A percentile compares a stretch with the other conserved stretches of the same genome.
These are phyloP conservation scores for Metallyticus violacea DNA, from an alignment of 2,888 invertebrate species.

Conservation along the genomic window DNA sequence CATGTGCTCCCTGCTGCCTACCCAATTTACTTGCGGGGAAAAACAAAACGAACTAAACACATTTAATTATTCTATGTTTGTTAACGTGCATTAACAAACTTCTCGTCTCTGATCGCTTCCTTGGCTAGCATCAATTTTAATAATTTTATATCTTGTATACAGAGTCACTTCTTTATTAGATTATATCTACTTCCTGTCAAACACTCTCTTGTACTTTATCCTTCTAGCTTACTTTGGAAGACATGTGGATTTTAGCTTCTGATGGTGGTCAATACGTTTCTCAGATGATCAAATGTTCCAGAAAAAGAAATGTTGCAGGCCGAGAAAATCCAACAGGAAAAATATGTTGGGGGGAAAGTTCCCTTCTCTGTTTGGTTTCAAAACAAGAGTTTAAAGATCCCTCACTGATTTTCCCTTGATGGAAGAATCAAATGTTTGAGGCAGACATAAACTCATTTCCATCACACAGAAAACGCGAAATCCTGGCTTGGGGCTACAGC, in stretches of 20 bases:
- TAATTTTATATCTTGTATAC: no score
- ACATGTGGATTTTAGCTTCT: not conserved
- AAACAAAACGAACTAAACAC: no score
- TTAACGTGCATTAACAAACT: no score
- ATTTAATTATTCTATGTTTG: no score
- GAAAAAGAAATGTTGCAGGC: not conserved
- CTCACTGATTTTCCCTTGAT: not conserved
- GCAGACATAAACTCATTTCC: not conserved
- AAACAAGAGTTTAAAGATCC: not conserved
- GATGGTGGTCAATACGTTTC: not conserved
- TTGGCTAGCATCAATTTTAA: no score
- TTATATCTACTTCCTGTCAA: no score
- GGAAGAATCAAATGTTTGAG: not conserved
- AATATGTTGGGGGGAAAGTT: not conserved
- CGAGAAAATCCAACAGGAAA: not conserved
- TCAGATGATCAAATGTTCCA: not conserved
- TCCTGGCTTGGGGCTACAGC: not conserved
- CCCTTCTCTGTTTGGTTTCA: not conserved
- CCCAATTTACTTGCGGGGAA: no score
- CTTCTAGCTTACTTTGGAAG: no score
- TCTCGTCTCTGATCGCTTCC: no score
- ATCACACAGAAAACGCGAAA: not conserved
- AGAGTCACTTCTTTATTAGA: no score
- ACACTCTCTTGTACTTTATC: no score
- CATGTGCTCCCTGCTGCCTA: no score